Base-by-base conservation (phyloP, 1,140 invertebrate genomes). In the Zophobas morio region DNA sequence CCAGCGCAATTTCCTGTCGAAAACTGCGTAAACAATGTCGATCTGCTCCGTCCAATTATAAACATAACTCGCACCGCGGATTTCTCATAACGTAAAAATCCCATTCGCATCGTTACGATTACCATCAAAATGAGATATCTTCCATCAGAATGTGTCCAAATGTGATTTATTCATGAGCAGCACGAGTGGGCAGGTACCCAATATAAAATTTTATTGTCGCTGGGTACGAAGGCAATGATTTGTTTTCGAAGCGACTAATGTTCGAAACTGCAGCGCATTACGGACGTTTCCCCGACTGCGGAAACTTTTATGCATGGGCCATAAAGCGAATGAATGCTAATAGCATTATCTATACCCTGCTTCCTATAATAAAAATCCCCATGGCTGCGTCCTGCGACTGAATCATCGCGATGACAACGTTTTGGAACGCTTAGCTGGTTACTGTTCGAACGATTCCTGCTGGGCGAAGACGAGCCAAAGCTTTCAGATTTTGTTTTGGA, bases 281-380 rank as follows among this genome's bases (percentile, higher is more conserved):
- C 79, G 78, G 74, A 75, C 79, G 79, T 82, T 82, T 84, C 77
- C 81, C 79, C 78, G 78, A 79, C 78, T 81, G 82, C 84, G 84
- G 84, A 85, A 85, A 85, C 84, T 85, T 85, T 85, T 85, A 85
- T 85, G 83, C 83, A 85, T 80, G 84, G 83, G 71, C 84, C 84
- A 85, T 85, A 85, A 85, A 85, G 77, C 83, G 80, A 84, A 84
- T 83, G 84, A 85, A 85, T 84, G 82, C 82, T 85, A 85, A 85
- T 85, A 85, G 84, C 82, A 85, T 85, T 85, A 85, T 85, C 84
- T 85, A 85, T 85, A 84, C 84, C 80, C 80, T 78, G 81, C 84
- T 85, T 85, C 84, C 84, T 81, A 78, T 81, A 79, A 81, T 84
- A 85, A 83, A 82, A 82, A 76, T 75, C 71, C 56, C 60, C 73